phyloP scores from a whole-genome alignment of 2,113 vertebrate species.

The Chloropsis hardwickii region DNA sequence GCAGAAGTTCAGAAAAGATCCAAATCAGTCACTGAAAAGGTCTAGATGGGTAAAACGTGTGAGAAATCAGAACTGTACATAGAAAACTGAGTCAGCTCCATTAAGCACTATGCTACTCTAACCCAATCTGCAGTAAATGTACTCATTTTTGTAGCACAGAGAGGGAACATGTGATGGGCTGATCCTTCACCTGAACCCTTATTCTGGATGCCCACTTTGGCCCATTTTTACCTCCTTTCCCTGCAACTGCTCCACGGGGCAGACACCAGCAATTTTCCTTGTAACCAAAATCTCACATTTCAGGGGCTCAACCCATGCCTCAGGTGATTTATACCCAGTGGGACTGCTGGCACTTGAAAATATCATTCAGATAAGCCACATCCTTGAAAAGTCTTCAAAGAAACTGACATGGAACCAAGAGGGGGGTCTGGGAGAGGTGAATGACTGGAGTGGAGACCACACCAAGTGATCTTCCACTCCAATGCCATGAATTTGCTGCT shows the following conservation, averaged over 20 bases:
- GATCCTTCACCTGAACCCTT: not conserved
- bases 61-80: not conserved
- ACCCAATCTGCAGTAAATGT: not conserved
- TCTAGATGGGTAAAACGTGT: not conserved
- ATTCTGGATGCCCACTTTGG: not conserved
- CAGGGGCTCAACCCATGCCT: rapidly evolving
- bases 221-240: not conserved
- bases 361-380: not conserved
- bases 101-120: not conserved
- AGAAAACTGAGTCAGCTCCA: not conserved
- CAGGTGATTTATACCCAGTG: not conserved
- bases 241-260: rapidly evolving
- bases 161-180: not conserved
- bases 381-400: not conserved
- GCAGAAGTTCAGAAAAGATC: not conserved
- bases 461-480: not conserved
- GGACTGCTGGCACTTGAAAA: not conserved
- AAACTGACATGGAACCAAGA: not conserved
- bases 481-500: not conserved
- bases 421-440: not conserved
- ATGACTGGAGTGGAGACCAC: not conserved
- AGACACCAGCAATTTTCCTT: not conserved
- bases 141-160: not conserved
- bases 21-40: not conserved
- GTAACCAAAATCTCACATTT: not conserved